Conservation (phyloP, 1,140 invertebrate genomes). For the Drosophila persimilis region DNA sequence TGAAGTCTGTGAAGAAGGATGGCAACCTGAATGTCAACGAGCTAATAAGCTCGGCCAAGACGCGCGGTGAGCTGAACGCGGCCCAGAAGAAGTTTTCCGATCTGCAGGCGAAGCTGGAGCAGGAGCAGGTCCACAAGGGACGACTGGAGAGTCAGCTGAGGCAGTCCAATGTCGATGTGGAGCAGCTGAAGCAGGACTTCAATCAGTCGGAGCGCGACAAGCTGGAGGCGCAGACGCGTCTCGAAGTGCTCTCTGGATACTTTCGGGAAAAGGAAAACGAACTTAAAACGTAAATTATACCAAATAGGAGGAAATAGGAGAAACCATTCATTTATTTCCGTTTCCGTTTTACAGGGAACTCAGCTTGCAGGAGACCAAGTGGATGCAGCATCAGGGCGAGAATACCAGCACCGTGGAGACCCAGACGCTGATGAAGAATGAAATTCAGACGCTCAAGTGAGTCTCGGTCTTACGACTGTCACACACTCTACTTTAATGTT, state of each 20-base stretch:
- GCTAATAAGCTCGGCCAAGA: constrained; percentile 83
- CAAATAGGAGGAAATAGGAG: constrained; percentile 22
- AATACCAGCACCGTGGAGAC: constrained; percentile 90
- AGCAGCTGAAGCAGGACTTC: constrained; percentile 86
- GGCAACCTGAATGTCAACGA: constrained; percentile 81
- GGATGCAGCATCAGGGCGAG: constrained; percentile 92
- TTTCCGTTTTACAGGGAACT: constrained; percentile 87
- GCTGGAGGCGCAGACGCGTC: constrained; percentile 90
- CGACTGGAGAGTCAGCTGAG: constrained; percentile 67
- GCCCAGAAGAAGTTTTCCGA: constrained; percentile 82
- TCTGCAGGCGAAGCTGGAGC: constrained; percentile 79
- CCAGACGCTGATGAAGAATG: constrained; percentile 89
- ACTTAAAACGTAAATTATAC: constrained; percentile 88
- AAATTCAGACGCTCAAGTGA: constrained; percentile 92
- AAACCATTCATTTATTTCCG: neutral
- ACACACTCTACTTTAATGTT: neutral
- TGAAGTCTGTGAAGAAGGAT: constrained; percentile 83
- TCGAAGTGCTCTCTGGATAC: constrained; percentile 93
- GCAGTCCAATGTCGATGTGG: constrained; percentile 74
- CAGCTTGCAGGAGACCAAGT: constrained; percentile 91
- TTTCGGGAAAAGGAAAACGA: constrained; percentile 95
- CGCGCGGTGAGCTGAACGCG: constrained; percentile 84
- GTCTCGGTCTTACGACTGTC: constrained; percentile 19
- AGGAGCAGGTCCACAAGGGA: constrained; percentile 76
- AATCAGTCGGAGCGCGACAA: constrained; percentile 90